phyloP scores from a whole-genome alignment of 2,113 vertebrate genomes.

The Pteropus alecto region DNA sequence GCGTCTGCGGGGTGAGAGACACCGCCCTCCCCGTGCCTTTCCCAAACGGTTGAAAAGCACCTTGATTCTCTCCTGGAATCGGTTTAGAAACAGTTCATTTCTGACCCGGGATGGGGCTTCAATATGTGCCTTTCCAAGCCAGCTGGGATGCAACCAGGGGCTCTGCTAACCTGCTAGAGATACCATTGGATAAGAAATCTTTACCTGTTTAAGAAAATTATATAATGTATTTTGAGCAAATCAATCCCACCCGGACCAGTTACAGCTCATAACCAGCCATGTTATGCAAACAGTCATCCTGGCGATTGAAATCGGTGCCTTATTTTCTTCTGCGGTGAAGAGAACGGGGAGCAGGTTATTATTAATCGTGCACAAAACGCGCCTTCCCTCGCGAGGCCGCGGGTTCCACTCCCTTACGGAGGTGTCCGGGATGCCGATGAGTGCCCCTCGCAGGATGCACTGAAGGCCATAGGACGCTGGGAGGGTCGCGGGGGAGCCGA shows the following conservation, averaged over 20 bases:
- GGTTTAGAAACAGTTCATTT: constrained; percentile 48
- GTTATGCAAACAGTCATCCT: constrained; percentile 84
- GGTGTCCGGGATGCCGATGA: constrained; percentile 58
- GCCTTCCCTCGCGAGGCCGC: constrained; percentile 69
- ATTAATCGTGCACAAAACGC: constrained; percentile 81
- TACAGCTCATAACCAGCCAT: constrained; percentile 79
- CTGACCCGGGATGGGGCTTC: constrained; percentile 49
- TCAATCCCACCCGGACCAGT: constrained; percentile 81
- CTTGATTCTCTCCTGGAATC: neutral
- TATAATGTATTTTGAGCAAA: constrained; percentile 80
- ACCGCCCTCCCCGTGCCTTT: neutral
- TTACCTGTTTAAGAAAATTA: constrained; percentile 82
- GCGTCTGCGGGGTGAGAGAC: neutral
- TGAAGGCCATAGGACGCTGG: constrained; percentile 12
- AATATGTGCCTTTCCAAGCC: constrained; percentile 45
- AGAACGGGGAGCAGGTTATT: constrained; percentile 71
- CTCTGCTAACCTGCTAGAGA: constrained; percentile 79
- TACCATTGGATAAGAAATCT: constrained; percentile 78
- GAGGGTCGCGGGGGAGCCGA: constrained; percentile 57
- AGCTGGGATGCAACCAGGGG: constrained; percentile 81
- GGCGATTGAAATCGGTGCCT: constrained; percentile 83
- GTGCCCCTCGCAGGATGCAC: constrained; percentile 52
- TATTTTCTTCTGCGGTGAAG: constrained; percentile 82
- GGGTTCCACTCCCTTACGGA: constrained; percentile 77
- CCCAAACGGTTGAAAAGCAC: neutral